These are phyloP conservation scores for Calliscelio sp. DNA, from an alignment of 2,888 invertebrate species.

Conservation along the genomic window DNA sequence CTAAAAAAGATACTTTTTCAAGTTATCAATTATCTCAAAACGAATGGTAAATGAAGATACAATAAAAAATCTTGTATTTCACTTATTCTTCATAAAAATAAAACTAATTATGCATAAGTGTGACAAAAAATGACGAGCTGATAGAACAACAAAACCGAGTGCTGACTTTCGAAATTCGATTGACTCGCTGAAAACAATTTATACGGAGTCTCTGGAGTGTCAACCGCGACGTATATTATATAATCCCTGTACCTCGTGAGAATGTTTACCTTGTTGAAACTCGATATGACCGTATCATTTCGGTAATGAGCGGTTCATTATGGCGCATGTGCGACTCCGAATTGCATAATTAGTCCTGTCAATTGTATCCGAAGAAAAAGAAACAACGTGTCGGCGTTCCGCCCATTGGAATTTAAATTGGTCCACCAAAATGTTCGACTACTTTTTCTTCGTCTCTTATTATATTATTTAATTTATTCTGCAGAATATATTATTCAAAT, in stretches of 20 bases:
- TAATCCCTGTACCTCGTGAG: slow-evolving; percentile 60
- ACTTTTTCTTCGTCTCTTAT: too few relatives aligned
- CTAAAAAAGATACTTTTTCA: too few relatives aligned
- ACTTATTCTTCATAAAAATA: too few relatives aligned
- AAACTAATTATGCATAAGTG: too few relatives aligned
- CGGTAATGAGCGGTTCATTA: slow-evolving; percentile 60
- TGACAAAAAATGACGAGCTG: too few relatives aligned
- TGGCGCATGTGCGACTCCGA: slow-evolving; percentile 23
- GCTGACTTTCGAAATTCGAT: slow-evolving; percentile 41
- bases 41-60: too few relatives aligned
- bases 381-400: slow-evolving; percentile 11
- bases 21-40: too few relatives aligned
- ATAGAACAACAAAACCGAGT: background rate
- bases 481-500: too few relatives aligned
- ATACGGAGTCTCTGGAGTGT: slow-evolving; percentile 27
- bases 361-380: slow-evolving; percentile 29
- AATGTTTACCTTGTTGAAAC: slow-evolving; percentile 66
- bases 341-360: slow-evolving; percentile 49
- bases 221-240: slow-evolving; percentile 52
- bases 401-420: slow-evolving; percentile 27
- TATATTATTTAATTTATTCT: too few relatives aligned
- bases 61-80: too few relatives aligned
- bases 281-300: slow-evolving; percentile 65
- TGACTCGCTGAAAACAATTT: slow-evolving; percentile 26
- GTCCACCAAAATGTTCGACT: background rate